phyloP scores from a whole-genome alignment of 2,888 invertebrate species.

The Leuctra nigra region DNA sequence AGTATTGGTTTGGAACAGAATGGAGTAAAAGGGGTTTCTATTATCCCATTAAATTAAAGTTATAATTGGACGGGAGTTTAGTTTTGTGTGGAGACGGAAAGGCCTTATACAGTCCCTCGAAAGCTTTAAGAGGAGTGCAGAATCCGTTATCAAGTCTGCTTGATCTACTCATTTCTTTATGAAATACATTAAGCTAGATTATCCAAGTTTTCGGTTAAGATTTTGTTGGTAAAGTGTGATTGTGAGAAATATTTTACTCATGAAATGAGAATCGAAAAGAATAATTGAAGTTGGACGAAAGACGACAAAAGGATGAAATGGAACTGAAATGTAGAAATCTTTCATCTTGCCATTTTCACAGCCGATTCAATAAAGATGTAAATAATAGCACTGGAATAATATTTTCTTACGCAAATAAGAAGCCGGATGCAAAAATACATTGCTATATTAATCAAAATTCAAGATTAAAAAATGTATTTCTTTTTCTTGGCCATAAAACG shows the following conservation, averaged over 20 bases:
- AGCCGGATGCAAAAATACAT: too few species aligned
- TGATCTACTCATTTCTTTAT: conserved; percentile 7
- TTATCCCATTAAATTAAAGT: conserved; percentile 15
- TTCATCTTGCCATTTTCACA: not conserved
- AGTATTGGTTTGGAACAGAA: conserved; percentile 2
- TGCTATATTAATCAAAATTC: too few species aligned
- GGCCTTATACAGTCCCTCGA: not conserved
- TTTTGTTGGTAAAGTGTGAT: conserved; percentile 14
- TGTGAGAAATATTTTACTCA: conserved; percentile 4
- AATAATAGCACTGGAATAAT: too few species aligned
- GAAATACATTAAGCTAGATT: conserved; percentile 1
- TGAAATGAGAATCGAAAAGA: conserved; percentile 1
- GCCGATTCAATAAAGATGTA: too few species aligned
- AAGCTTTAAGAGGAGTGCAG: not conserved
- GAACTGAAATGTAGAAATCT: not conserved
- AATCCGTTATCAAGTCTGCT: not conserved
- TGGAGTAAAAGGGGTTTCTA: not conserved
- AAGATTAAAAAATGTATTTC: too few species aligned
- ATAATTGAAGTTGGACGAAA: not conserved
- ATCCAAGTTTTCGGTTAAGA: conserved; percentile 8
- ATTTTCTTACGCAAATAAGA: too few species aligned
- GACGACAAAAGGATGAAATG: not conserved
- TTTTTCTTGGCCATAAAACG: too few species aligned
- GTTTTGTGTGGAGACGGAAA: not conserved
- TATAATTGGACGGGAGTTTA: conserved; percentile 16